Evolutionary conservation across 2,888 invertebrate species (phyloP).

Genomic region (Enchytraeus crypticus): DNA sequence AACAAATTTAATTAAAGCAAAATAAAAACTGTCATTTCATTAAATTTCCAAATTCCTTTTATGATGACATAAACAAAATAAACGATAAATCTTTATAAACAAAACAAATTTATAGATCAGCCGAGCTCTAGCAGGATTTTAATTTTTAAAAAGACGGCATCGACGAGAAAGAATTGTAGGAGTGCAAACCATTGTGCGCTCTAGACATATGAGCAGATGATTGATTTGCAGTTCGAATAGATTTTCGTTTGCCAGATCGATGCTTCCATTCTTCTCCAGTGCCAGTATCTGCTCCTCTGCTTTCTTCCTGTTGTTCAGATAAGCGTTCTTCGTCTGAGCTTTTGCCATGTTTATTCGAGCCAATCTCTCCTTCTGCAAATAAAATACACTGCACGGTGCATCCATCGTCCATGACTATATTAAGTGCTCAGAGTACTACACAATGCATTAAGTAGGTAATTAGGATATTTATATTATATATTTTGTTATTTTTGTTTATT

Average conservation of each 20-base stretch:
- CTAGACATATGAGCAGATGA: slow-evolving; percentile 5
- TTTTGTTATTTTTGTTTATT: not conserved
- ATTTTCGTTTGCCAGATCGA: slow-evolving; percentile 2
- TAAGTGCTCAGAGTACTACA: too few relatives aligned
- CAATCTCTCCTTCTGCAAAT: not conserved
- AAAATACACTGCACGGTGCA: too few relatives aligned
- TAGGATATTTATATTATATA: not conserved
- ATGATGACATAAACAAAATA: too few relatives aligned
- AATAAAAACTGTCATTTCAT: too few relatives aligned
- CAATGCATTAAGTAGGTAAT: not conserved
- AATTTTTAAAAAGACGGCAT: too few relatives aligned
- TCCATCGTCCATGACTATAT: too few relatives aligned
- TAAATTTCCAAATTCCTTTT: too few relatives aligned
- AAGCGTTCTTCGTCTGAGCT: not conserved
- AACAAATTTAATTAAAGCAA: too few relatives aligned
- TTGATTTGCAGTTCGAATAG: slow-evolving; percentile 1
- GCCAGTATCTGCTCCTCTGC: not conserved
- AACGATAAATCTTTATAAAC: too few relatives aligned
- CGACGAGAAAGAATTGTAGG: too few relatives aligned
- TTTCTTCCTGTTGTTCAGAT: slow-evolving; percentile 1
- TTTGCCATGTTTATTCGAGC: not conserved
- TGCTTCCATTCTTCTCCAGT: not conserved
- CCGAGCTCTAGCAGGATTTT: too few relatives aligned
- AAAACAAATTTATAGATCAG: too few relatives aligned
- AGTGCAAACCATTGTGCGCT: not conserved